phyloP scores from a whole-genome alignment of 1,140 invertebrate genomes.

The Aphaenogaster floridana region DNA sequence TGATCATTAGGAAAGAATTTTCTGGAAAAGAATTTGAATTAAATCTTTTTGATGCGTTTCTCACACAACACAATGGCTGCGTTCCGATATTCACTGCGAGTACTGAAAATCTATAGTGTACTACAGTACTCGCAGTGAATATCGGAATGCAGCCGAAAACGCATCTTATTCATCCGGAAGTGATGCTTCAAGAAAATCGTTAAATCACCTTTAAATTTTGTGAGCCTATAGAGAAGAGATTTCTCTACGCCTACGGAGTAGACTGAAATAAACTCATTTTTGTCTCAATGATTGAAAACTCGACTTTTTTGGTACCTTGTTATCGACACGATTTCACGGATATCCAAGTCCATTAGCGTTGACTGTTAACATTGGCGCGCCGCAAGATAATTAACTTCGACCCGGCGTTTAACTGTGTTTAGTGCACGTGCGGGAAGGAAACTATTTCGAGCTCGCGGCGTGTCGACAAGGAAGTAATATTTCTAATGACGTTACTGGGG shows the following conservation, averaged over 20 bases:
- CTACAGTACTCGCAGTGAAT: too few relatives aligned
- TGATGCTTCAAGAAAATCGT: not conserved
- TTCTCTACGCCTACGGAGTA: not conserved
- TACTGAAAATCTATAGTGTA: too few relatives aligned
- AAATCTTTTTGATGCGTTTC: not conserved
- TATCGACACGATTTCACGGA: slow-evolving; percentile 6
- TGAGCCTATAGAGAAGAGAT: not conserved
- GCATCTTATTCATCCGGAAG: not conserved
- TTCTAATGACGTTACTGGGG: slow-evolving; percentile 46
- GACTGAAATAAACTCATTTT: not conserved
- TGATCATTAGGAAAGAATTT: not conserved
- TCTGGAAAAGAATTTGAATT: not conserved
- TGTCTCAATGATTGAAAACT: not conserved
- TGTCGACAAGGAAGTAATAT: slow-evolving; percentile 57
- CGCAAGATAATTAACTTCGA: slow-evolving; percentile 59
- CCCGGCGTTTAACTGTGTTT: slow-evolving; percentile 40
- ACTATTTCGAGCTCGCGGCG: slow-evolving; percentile 12
- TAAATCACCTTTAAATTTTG: not conserved
- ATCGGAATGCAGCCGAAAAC: not conserved
- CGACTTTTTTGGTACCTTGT: not conserved
- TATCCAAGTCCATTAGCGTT: slow-evolving; percentile 48
- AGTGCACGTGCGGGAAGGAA: slow-evolving; percentile 36
- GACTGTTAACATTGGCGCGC: slow-evolving; percentile 15
- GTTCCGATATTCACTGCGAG: too few relatives aligned
- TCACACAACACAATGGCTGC: too few relatives aligned